Evolutionary conservation across 2,888 invertebrate genomes (phyloP), one percentile per base, ranked within the genome.

Genomic region (Hipparchia semele): DNA sequence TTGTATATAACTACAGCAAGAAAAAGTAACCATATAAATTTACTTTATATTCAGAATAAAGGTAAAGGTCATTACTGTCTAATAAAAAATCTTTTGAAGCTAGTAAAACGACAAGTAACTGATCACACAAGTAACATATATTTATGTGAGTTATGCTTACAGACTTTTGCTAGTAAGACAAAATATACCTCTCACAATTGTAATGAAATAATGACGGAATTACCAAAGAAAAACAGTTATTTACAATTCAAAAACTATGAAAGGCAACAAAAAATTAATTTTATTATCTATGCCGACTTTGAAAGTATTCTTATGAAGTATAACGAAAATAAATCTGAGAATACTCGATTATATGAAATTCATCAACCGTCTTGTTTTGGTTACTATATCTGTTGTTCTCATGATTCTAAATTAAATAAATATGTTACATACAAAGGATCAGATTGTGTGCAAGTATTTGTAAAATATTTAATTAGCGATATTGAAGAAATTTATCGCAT

Each of bases 131-230:
- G 23, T 23, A 23, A 23, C 23, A 23, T 23, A 23, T 76, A 65
- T 46, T 71, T 79, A 49, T 77, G 79, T 69, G 76, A 79, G 58
- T 13, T 45, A 51, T 79, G 79, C 68, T 65, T 79, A 59, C 75
- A 76, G 45, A 73, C 72, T 73, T 77, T 76, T 69, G 46, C 67
- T 2, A 75, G 59, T 72, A 66, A 73, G 54, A 60, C 8, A 68
- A 74, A 74, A 72, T 53, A 71, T 74, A 66, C 49, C 6, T 71
- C 71, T 61, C 75, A 75, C 58, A 61, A 9, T 2, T 73, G 73
- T 62, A 54, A 53, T n/a, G 61, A 75, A 71, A 53, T 75, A 49
- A 58, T 70, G 61, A 66, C 73, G 4, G 49, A 70, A 23, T 56
- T 75, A 39, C 75, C 71, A 12, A 13, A 58, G 45, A 72, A 71